These are phyloP conservation scores for Pelusios castaneus DNA, from an alignment of 2,113 vertebrate genomes.

Conservation along the genomic window DNA sequence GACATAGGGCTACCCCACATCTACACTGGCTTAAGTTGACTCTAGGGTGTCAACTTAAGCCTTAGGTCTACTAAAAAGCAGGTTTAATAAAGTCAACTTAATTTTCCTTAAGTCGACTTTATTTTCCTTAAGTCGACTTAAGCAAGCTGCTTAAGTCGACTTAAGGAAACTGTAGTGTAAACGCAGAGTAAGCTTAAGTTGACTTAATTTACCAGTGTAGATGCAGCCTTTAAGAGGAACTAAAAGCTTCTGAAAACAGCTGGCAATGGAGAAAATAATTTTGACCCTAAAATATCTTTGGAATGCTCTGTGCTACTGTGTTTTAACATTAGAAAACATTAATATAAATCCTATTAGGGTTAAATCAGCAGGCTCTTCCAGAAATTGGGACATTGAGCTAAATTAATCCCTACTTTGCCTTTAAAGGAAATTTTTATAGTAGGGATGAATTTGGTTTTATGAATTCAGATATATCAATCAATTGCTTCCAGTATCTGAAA, in stretches of 20 bases:
- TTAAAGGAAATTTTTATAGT: background rate
- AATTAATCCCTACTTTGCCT: background rate
- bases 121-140: too few relatives aligned
- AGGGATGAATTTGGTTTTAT: background rate
- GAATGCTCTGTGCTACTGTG: background rate
- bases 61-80: too few relatives aligned
- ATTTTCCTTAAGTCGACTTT: too few relatives aligned
- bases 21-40: too few relatives aligned
- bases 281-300: background rate
- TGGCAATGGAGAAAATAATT: background rate
- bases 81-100: too few relatives aligned
- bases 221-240: background rate
- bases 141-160: too few relatives aligned
- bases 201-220: too few relatives aligned
- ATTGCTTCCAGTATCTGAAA: background rate
- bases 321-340: background rate
- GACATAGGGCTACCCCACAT: too few relatives aligned
- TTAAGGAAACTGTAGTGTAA: too few relatives aligned
- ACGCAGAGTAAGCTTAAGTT: too few relatives aligned
- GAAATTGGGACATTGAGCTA: background rate
- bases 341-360: background rate
- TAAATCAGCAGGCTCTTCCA: background rate
- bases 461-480: background rate
- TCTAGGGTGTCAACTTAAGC: too few relatives aligned
- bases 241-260: accelerated